Percentiles rank a stretch among this genome's conserved stretches.
These are phyloP conservation scores for Mobula hypostoma DNA, from an alignment of 2,113 vertebrate genomes.

Conservation along the genomic window DNA sequence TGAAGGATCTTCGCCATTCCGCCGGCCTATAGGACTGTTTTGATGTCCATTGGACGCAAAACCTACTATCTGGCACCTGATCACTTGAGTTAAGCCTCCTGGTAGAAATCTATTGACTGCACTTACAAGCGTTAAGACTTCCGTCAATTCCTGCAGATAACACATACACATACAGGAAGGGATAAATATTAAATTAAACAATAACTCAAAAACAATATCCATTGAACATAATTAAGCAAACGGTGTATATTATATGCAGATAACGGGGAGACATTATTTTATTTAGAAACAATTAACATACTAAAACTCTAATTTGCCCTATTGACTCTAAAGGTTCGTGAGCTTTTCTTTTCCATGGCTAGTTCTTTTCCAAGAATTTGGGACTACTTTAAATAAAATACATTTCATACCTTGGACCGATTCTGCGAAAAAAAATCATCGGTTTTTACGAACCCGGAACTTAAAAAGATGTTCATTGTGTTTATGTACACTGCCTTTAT, in stretches of 20 bases:
- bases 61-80: neutral
- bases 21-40: conserved; percentile 38
- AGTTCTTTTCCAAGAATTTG: neutral
- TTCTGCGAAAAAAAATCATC: neutral
- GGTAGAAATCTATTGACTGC: neutral
- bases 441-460: neutral
- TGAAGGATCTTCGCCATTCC: conserved; percentile 75
- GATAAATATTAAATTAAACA: conserved; percentile 7
- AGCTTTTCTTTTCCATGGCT: neutral
- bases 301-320: neutral
- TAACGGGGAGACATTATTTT: neutral
- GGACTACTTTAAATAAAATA: neutral
- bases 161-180: conserved; percentile 33
- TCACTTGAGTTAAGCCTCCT: neutral
- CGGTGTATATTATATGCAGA: too few relatives aligned
- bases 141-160: neutral
- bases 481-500: neutral
- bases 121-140: neutral
- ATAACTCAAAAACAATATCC: neutral
- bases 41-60: conserved; percentile 45
- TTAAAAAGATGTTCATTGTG: neutral
- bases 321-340: neutral
- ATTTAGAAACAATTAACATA: neutral
- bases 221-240: neutral
- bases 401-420: neutral